phyloP scores from a whole-genome alignment of 1,140 invertebrate genomes.

The Diorhabda elongata region DNA sequence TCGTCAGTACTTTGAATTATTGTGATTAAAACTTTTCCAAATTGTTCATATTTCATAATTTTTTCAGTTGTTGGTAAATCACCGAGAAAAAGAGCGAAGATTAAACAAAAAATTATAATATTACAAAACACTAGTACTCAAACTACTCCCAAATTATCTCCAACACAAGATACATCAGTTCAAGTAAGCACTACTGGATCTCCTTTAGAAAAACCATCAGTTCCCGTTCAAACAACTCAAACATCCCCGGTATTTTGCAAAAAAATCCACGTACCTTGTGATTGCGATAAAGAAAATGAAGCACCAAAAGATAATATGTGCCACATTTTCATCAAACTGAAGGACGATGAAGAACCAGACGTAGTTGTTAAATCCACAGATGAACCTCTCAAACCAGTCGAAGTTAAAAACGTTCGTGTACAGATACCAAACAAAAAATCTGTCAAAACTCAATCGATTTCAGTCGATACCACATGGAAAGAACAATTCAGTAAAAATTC shows the following conservation, averaged over 20 bases:
- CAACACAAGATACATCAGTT: constrained; percentile 18
- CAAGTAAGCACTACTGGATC: background rate
- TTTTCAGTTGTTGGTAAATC: constrained; percentile 1
- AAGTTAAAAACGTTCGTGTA: background rate
- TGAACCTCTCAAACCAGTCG: constrained; percentile 7
- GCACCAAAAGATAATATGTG: constrained; percentile 32
- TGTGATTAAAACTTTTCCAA: no score
- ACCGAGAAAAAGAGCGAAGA: constrained; percentile 18
- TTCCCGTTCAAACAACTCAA: background rate
- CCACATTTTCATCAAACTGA: constrained; percentile 44
- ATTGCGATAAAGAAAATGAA: constrained; percentile 28
- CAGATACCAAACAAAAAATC: background rate
- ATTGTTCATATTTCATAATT: background rate
- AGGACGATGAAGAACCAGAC: constrained; percentile 35
- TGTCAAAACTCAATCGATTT: background rate
- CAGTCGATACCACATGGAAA: constrained; percentile 29
- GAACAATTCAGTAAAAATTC: constrained; percentile 38
- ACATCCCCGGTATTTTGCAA: constrained; percentile 15
- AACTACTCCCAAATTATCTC: constrained; percentile 36
- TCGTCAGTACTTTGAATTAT: no score
- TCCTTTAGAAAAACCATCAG: background rate
- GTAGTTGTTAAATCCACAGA: constrained; percentile 26
- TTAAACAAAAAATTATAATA: constrained; percentile 27
- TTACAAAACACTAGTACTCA: constrained; percentile 44
- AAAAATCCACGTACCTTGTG: constrained; percentile 26